phyloP scores from a whole-genome alignment of 2,113 vertebrate genomes.

The Brachyistius frenatus region DNA sequence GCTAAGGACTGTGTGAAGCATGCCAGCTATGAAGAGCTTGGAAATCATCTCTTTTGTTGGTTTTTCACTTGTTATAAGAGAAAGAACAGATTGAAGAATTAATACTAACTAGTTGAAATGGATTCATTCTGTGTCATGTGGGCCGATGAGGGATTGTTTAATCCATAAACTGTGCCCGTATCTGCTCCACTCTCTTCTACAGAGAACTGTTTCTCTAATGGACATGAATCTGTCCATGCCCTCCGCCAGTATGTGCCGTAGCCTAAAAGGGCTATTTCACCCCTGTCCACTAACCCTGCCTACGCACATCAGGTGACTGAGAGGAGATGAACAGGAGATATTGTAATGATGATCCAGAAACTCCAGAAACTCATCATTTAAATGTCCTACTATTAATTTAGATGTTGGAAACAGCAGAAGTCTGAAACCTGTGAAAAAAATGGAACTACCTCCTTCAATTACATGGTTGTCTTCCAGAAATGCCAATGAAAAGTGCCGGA shows the following conservation, averaged over 20 bases:
- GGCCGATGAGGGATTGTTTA: background rate
- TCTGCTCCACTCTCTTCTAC: background rate
- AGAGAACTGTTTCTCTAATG: conserved; percentile 11
- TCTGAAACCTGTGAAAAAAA: background rate
- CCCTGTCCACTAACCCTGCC: conserved; percentile 1
- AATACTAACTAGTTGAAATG: background rate
- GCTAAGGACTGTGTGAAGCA: too few relatives aligned
- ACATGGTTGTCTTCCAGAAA: conserved; percentile 15
- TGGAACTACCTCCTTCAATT: conserved; percentile 18
- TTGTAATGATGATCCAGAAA: background rate
- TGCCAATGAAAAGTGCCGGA: too few relatives aligned
- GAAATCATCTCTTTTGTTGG: too few relatives aligned
- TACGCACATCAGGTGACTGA: conserved; percentile 14
- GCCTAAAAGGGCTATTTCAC: conserved; percentile 23
- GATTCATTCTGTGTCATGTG: background rate
- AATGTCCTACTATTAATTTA: background rate
- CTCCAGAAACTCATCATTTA: conserved; percentile 11
- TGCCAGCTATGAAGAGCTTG: too few relatives aligned
- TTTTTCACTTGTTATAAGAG: too few relatives aligned
- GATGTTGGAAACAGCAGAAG: background rate
- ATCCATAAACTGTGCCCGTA: background rate
- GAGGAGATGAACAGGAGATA: background rate
- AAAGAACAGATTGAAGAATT: too few relatives aligned
- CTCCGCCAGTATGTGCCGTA: background rate
- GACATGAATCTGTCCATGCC: background rate